Percentiles rank a stretch among this genome's conserved stretches.
Conservation (phyloP, 2,888 invertebrate species). For the Luperina nickerlii region DNA sequence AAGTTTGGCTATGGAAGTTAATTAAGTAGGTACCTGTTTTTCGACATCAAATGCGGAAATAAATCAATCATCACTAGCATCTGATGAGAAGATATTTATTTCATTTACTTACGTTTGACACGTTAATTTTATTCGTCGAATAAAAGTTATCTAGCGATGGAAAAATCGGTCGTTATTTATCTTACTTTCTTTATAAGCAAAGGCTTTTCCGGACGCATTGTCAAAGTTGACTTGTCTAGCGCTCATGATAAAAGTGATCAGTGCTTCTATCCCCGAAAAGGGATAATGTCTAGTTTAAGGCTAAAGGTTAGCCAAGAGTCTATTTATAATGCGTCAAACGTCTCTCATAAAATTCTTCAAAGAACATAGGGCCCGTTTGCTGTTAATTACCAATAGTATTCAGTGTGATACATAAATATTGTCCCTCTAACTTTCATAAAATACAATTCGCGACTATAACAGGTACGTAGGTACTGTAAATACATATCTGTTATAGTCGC, state of each 20-base stretch:
- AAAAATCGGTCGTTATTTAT: background rate
- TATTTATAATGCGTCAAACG: background rate
- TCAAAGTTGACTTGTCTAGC: background rate
- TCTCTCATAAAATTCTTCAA: slow-evolving; percentile 27
- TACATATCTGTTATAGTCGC: no score
- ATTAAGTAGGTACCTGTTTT: background rate
- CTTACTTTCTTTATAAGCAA: background rate
- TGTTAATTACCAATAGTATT: slow-evolving; percentile 43
- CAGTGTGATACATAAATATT: slow-evolving; percentile 40
- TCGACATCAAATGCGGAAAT: background rate
- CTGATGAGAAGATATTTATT: background rate
- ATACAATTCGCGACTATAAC: no score
- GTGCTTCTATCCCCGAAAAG: background rate
- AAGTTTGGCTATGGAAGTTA: background rate
- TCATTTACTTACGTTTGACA: background rate
- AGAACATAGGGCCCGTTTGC: slow-evolving; percentile 17
- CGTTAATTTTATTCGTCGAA: no score
- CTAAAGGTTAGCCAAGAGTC: background rate
- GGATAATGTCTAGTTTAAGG: background rate
- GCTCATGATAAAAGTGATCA: background rate
- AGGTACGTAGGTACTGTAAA: no score
- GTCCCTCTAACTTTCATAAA: slow-evolving; percentile 39
- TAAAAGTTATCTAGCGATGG: no score
- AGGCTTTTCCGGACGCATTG: background rate
- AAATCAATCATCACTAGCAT: background rate